phyloP scores from a whole-genome alignment of 2,797 vertebrate species.

The Sarcophilus harrisii region DNA sequence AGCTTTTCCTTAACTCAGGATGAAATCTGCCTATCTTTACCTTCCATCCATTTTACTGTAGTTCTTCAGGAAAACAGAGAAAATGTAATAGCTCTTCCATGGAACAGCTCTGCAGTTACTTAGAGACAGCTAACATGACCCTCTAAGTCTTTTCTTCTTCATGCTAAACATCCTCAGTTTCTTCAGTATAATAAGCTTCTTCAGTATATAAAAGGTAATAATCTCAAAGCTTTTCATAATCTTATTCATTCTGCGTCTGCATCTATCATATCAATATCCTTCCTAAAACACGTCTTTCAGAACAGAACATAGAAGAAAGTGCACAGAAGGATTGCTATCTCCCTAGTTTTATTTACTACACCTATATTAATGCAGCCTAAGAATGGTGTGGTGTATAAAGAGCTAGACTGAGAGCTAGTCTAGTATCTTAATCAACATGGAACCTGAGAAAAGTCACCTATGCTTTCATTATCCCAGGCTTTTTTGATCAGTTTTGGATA shows the following conservation, averaged over 20 bases:
- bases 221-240: not conserved
- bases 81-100: not conserved
- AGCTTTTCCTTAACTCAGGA: not conserved
- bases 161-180: not conserved
- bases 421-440: not conserved
- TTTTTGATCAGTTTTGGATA: not conserved
- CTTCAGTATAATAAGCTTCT: not conserved
- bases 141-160: not conserved
- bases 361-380: not conserved
- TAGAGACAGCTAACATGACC: not conserved
- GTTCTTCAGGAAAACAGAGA: not conserved
- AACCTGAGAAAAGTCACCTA: not conserved
- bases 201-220: not conserved
- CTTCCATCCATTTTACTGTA: not conserved
- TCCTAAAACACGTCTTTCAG: not conserved
- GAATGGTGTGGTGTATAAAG: not conserved
- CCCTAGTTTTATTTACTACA: not conserved
- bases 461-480: not conserved
- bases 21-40: not conserved
- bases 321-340: not conserved
- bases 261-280: not conserved
- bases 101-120: not conserved
- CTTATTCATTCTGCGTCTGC: not conserved
- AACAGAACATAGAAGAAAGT: not conserved
- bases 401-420: not conserved